Evolutionary conservation across 2,797 vertebrate genomes (phyloP).

Genomic region (Arnoldichthys spilopterus): DNA sequence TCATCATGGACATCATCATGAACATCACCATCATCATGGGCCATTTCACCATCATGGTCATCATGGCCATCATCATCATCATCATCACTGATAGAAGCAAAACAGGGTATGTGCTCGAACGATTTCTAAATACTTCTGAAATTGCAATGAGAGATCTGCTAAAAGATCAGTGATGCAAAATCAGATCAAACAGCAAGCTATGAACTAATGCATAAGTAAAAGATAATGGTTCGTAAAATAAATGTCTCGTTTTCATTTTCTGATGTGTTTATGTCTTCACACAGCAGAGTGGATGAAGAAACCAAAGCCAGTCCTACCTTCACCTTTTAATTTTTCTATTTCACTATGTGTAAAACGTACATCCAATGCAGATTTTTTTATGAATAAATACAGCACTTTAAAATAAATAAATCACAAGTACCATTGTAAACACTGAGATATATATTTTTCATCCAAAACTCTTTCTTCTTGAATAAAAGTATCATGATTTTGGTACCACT

Average conservation of each 20-base stretch:
- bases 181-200: neutral
- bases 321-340: neutral
- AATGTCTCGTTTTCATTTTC: neutral
- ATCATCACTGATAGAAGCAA: neutral
- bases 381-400: too few species aligned
- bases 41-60: neutral
- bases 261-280: neutral
- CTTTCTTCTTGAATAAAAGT: too few species aligned
- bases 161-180: neutral
- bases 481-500: too few species aligned
- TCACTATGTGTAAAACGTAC: too few species aligned
- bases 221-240: neutral
- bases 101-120: neutral
- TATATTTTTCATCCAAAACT: too few species aligned
- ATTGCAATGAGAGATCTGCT: neutral
- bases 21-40: neutral
- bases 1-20: conserved; percentile 1
- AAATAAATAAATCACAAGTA: neutral
- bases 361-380: too few species aligned
- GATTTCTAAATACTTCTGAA: neutral
- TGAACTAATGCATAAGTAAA: neutral
- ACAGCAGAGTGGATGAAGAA: neutral
- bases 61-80: neutral
- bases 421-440: neutral
- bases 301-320: neutral